Evolutionary conservation across 37 sponge, comb jelly and placozoan genomes (phyloP).

Genomic region (Halichondria panicea): DNA sequence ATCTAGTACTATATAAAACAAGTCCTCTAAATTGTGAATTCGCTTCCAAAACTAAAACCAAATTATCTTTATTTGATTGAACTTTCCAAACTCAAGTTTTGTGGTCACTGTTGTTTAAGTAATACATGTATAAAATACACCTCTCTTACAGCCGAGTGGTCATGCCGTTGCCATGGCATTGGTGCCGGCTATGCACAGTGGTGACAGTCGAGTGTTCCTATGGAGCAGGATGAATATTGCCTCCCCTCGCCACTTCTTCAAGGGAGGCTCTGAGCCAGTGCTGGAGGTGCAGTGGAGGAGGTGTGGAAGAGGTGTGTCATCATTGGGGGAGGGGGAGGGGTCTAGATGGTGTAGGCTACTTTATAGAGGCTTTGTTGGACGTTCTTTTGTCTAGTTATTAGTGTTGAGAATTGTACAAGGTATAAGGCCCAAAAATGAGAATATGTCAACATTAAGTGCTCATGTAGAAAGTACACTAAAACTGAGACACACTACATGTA

Average conservation of each 20-base stretch:
- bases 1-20: too few relatives aligned
- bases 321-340: too few relatives aligned
- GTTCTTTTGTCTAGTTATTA: neutral
- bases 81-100: too few relatives aligned
- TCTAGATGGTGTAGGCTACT: neutral
- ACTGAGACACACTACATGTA: too few relatives aligned
- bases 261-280: constrained; percentile 56
- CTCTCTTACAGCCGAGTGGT: constrained; percentile 60
- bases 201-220: constrained; percentile 63
- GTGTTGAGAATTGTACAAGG: neutral
- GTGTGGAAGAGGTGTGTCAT: constrained; percentile 15
- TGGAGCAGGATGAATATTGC: constrained; percentile 43
- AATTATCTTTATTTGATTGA: too few relatives aligned
- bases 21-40: too few relatives aligned
- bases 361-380: neutral
- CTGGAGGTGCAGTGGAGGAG: constrained; percentile 65
- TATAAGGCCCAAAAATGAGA: too few relatives aligned
- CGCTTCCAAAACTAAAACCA: too few relatives aligned
- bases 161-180: constrained; percentile 59
- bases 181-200: constrained; percentile 67
- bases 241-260: constrained; percentile 41
- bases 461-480: too few relatives aligned
- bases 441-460: too few relatives aligned
- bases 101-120: neutral
- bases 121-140: neutral